A percentile compares a stretch with the other conserved stretches of the same genome.
Conservation (phyloP, 2,797 vertebrate species). For the Ctenochaetus hawaiiensis region DNA sequence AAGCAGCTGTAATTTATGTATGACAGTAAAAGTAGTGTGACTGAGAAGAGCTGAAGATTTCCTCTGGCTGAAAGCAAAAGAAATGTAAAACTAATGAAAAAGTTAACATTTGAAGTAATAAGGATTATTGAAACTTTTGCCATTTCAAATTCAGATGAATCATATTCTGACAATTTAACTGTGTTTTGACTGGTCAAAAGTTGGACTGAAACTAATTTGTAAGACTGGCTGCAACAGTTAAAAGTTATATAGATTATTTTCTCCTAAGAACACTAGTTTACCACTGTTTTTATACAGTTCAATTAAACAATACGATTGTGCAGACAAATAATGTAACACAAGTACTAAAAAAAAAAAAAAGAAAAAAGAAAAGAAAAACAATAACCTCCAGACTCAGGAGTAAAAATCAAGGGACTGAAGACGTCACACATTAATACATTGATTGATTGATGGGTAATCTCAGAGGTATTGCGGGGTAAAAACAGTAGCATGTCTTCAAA, state of each 20-base stretch:
- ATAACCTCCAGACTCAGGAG: neutral
- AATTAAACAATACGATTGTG: neutral
- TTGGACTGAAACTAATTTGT: neutral
- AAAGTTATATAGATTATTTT: neutral
- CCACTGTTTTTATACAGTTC: too few species aligned
- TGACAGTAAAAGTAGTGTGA: neutral
- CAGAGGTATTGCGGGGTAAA: constrained; percentile 2
- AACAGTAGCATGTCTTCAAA: constrained; percentile 31
- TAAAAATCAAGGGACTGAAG: neutral
- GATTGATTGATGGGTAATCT: constrained; percentile 45
- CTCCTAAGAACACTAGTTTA: neutral
- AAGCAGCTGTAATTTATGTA: neutral
- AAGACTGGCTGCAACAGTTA: neutral
- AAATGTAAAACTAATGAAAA: neutral
- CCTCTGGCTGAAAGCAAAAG: too few species aligned
- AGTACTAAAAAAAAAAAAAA: too few species aligned
- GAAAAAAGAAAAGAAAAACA: neutral
- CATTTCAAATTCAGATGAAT: neutral
- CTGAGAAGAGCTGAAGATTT: neutral
- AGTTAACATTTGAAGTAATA: neutral
- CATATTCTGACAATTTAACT: too few species aligned
- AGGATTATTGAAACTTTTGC: neutral
- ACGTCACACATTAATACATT: neutral
- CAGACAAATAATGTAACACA: neutral
- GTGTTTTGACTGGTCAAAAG: too few species aligned